Conservation (phyloP, 2,888 invertebrate species). For the Rotaria magnacalcarata region DNA sequence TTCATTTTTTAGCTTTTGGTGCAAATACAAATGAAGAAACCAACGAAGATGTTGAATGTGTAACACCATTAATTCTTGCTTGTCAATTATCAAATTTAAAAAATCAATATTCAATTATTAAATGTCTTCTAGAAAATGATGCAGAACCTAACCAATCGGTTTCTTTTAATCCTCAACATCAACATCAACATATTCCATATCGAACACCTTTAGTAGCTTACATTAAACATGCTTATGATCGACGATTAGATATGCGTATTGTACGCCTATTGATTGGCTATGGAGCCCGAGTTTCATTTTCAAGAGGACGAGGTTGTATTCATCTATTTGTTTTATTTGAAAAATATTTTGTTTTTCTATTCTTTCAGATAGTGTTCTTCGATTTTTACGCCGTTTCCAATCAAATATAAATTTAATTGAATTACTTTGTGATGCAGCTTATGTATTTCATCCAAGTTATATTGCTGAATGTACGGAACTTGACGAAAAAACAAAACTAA, state of each 20-base stretch:
- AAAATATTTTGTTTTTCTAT: slow-evolving; percentile 67
- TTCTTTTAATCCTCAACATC: slow-evolving; percentile 47
- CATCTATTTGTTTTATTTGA: slow-evolving; percentile 37
- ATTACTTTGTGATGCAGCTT: slow-evolving; percentile 71
- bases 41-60: slow-evolving; percentile 52
- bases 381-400: slow-evolving; percentile 70
- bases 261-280: slow-evolving; percentile 70
- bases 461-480: slow-evolving; percentile 70
- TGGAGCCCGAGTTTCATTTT: slow-evolving; percentile 65
- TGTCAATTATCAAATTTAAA: slow-evolving; percentile 53
- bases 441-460: slow-evolving; percentile 74
- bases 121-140: slow-evolving; percentile 52
- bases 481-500: slow-evolving; percentile 67
- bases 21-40: slow-evolving; percentile 61
- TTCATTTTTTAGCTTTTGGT: slow-evolving; percentile 56
- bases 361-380: slow-evolving; percentile 65
- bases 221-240: slow-evolving; percentile 61
- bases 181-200: slow-evolving; percentile 71
- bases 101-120: slow-evolving; percentile 51
- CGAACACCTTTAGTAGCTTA: slow-evolving; percentile 77
- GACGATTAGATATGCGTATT: slow-evolving; percentile 61
- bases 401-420: slow-evolving; percentile 63
- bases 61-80: slow-evolving; percentile 59
- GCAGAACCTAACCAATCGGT: slow-evolving; percentile 53
- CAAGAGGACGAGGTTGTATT: slow-evolving; percentile 61